Conservation (phyloP, 1,140 invertebrate genomes). For the Zelostemma sp. region DNA sequence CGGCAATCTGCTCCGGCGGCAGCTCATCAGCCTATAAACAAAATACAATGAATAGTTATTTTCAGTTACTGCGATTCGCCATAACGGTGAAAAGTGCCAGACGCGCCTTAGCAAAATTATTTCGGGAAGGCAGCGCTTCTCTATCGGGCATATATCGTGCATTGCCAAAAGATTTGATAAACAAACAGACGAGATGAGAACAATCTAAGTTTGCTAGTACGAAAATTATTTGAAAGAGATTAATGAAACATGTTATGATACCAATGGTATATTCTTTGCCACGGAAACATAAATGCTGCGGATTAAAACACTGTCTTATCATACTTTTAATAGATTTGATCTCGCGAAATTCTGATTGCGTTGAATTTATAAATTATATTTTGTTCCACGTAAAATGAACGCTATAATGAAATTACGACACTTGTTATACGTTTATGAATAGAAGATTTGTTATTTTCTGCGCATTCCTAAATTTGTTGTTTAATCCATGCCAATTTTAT, state of each 20-base stretch:
- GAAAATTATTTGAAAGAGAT: not conserved
- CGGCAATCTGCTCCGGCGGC: slow-evolving; percentile 75
- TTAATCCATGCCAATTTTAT: slow-evolving; percentile 1
- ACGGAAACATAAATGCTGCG: too few species aligned
- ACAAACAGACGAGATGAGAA: slow-evolving; percentile 34
- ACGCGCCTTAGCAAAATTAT: slow-evolving; percentile 30
- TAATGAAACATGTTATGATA: not conserved
- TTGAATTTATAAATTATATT: too few species aligned
- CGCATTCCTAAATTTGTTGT: not conserved
- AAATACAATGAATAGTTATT: slow-evolving; percentile 22
- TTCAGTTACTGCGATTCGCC: slow-evolving; percentile 19
- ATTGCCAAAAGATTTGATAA: slow-evolving; percentile 35
- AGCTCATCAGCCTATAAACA: slow-evolving; percentile 74
- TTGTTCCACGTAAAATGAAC: too few species aligned
- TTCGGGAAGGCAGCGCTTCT: slow-evolving; percentile 35
- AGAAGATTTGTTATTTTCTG: too few species aligned
- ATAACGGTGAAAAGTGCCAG: slow-evolving; percentile 20
- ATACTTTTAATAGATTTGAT: too few species aligned
- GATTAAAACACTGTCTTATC: too few species aligned
- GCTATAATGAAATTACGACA: too few species aligned
- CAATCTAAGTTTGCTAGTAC: not conserved
- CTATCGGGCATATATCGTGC: slow-evolving; percentile 31
- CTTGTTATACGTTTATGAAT: too few species aligned
- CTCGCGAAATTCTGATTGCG: too few species aligned
- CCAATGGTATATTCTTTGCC: not conserved